Evolutionary conservation across 1,140 invertebrate genomes (phyloP).

Genomic region (Calephelis nemesis): DNA sequence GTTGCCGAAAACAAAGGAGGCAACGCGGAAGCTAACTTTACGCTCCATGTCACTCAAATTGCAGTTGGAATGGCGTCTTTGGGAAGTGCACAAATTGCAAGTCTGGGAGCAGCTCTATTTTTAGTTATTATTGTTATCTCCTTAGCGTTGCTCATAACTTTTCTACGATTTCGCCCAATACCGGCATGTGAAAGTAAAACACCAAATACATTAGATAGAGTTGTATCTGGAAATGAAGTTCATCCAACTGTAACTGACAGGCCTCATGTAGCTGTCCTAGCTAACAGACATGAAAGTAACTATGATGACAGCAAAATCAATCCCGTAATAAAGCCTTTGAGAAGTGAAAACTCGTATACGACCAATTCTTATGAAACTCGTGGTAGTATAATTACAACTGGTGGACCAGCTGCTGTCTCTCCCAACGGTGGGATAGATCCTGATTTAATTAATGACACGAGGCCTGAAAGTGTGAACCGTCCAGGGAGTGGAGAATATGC

Average conservation of each 20-base stretch:
- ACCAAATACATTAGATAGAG: slow-evolving; percentile 84
- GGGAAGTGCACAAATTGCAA: slow-evolving; percentile 91
- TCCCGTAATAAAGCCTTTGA: neutral
- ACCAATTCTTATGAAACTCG: slow-evolving; percentile 4
- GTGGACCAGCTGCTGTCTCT: slow-evolving; percentile 82
- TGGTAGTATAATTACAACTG: slow-evolving; percentile 37
- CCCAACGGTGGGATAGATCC: slow-evolving; percentile 88
- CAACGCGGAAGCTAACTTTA: slow-evolving; percentile 94
- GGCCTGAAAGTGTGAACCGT: slow-evolving; percentile 77
- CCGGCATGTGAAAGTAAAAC: slow-evolving; percentile 88
- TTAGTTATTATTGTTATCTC: slow-evolving; percentile 88
- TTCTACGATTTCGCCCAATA: slow-evolving; percentile 84
- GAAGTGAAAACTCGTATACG: slow-evolving; percentile 3
- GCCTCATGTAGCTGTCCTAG: slow-evolving; percentile 14
- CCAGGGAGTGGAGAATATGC: slow-evolving; percentile 85
- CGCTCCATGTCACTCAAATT: slow-evolving; percentile 88
- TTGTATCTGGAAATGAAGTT: slow-evolving; percentile 82
- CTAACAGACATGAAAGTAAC: neutral
- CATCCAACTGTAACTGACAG: slow-evolving; percentile 66
- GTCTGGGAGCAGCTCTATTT: slow-evolving; percentile 89
- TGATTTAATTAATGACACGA: slow-evolving; percentile 90
- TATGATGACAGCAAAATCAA: neutral
- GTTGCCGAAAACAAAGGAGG: slow-evolving; percentile 95
- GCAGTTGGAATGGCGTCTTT: slow-evolving; percentile 88
- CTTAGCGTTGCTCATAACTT: slow-evolving; percentile 85